phyloP scores from a whole-genome alignment of 2,797 vertebrate genomes.

The Arremon brunneinucha region DNA sequence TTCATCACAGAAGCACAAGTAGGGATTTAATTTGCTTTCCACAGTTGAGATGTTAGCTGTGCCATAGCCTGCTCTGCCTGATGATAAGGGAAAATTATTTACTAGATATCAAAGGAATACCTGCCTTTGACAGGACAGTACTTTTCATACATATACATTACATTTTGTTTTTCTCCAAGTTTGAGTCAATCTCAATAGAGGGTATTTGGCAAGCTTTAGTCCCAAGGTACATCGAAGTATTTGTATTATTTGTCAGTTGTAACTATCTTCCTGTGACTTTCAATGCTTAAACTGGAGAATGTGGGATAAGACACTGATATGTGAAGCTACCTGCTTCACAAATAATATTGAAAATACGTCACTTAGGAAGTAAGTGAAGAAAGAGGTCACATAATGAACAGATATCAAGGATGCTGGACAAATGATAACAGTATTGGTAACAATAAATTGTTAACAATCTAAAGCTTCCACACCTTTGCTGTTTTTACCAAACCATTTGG shows the following conservation, averaged over 20 bases:
- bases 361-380: background rate
- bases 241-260: background rate
- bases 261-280: background rate
- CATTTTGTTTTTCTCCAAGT: background rate
- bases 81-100: slow-evolving; percentile 9
- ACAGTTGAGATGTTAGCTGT: background rate
- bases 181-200: background rate
- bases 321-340: background rate
- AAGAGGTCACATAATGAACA: background rate
- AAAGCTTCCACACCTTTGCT: background rate
- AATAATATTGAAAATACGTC: background rate
- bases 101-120: slow-evolving; percentile 4
- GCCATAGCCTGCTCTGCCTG: background rate
- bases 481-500: background rate
- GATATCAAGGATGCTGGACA: background rate
- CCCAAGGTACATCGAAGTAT: background rate
- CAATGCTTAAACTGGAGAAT: background rate
- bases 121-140: background rate
- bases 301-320: background rate
- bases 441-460: background rate
- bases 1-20: slow-evolving; percentile 19
- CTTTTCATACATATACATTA: background rate
- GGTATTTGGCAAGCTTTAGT: background rate
- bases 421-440: background rate
- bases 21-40: slow-evolving; percentile 45